phyloP scores from a whole-genome alignment of 1,140 invertebrate genomes.

The Atta colombica region DNA sequence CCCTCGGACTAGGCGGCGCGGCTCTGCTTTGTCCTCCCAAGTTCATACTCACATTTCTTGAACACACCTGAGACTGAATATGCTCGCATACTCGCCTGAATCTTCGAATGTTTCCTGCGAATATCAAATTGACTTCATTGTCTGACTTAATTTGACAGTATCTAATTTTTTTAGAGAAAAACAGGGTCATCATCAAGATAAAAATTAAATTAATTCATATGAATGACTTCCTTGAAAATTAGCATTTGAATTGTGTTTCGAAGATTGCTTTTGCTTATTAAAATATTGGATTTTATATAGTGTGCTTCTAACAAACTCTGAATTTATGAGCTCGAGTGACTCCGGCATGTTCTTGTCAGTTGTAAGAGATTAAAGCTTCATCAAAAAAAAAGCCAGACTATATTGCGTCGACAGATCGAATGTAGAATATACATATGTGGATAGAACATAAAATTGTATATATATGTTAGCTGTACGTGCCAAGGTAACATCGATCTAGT shows the following conservation, averaged over 20 bases:
- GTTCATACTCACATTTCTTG: constrained; percentile 82
- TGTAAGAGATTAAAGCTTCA: not conserved
- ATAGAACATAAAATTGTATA: constrained; percentile 59
- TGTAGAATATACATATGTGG: constrained; percentile 6
- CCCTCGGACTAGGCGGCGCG: constrained; percentile 91
- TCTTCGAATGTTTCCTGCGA: constrained; percentile 95
- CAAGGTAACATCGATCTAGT: constrained; percentile 80
- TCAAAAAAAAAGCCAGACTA: constrained; percentile 38
- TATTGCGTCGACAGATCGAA: not conserved
- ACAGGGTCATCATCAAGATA: not conserved
- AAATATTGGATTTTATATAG: not conserved
- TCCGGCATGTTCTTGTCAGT: not conserved
- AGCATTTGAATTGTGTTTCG: not conserved
- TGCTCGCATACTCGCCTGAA: constrained; percentile 98
- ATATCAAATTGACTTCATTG: not conserved
- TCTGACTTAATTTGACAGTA: not conserved
- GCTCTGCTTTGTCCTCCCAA: constrained; percentile 88
- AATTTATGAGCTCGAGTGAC: not conserved
- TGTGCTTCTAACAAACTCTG: not conserved
- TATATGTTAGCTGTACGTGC: constrained; percentile 64
- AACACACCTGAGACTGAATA: constrained; percentile 96
- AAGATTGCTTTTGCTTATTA: not conserved
- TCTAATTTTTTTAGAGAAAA: not conserved
- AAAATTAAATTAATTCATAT: not conserved
- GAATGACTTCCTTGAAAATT: not conserved